Base-by-base conservation (phyloP, 2,888 invertebrate genomes). In the Mesochorus sp. region DNA sequence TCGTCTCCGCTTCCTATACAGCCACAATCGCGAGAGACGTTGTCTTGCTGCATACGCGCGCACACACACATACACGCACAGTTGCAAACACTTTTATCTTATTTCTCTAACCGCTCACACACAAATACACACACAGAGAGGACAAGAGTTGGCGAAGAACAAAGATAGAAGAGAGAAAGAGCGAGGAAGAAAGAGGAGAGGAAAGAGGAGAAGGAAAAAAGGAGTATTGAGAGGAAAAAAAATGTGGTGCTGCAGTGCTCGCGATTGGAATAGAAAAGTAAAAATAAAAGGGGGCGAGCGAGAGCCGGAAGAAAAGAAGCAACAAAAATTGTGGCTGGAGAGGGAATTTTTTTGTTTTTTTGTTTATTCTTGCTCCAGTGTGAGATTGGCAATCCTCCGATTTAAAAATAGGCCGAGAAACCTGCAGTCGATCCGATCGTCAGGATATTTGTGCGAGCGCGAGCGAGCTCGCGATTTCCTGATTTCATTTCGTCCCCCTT, bases 1-100 rank as follows among this genome's bases (percentile, higher is more conserved):
- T 77, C 75, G 77, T 76, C 79, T 67, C 57, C 57, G 68, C 75
- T 76, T 76, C 80, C 76, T 79, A 64, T 75, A 66, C 55, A 53
- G 42, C 59, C 68, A 57, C 61, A 49, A 61, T 28, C 37, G n/a
- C n/a, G 68, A 37, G 39, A 53, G 31, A n/a, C 68, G 37, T 47
- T 53, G 67, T 72, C 79, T 76, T 62, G 59, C 74, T 70, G 44
- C 42, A 37, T 49, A 26, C 59, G 21, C 61, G 17, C 59, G 39
- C n/a, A n/a, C n/a, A 66, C 31, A 57, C 79, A 64, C 77, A 76
- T 76, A 67, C 72, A 75, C 72, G 44, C 74, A 61, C 62, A 47
- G 64, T 66, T 71, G 62, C 57, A 24, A 61, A 76, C 66, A 76
- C 73, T 51, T 68, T 76, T 72, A 64, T 73, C 79, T 71, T 75